These are phyloP conservation scores for Ericerus pela DNA, from an alignment of 1,140 invertebrate species.

Conservation along the genomic window DNA sequence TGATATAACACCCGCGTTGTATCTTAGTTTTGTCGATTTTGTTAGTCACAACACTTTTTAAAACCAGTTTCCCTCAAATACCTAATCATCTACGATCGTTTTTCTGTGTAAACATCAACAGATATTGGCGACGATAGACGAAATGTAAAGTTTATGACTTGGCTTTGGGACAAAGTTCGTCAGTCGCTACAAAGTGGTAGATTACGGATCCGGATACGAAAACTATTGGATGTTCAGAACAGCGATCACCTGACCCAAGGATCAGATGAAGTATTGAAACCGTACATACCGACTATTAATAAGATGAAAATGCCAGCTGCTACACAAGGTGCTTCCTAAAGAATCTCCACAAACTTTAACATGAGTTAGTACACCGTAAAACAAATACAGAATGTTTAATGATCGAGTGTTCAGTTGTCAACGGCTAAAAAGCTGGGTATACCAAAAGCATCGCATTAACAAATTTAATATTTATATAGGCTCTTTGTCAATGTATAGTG, in stretches of 20 bases:
- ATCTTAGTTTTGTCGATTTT: too few species aligned
- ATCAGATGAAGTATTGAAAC: not conserved
- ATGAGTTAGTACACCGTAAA: conserved; percentile 1
- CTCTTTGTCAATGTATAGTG: too few species aligned
- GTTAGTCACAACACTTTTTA: too few species aligned
- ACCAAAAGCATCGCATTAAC: too few species aligned
- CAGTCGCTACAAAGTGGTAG: conserved; percentile 13
- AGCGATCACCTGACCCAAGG: not conserved
- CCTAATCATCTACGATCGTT: too few species aligned
- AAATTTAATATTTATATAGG: too few species aligned
- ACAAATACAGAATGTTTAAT: not conserved
- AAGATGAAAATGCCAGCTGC: not conserved
- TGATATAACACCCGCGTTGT: too few species aligned
- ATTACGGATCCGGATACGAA: not conserved
- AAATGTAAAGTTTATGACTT: conserved; percentile 14
- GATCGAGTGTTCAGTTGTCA: not conserved
- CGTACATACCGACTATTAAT: not conserved
- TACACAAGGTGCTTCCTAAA: not conserved
- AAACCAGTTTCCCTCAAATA: too few species aligned
- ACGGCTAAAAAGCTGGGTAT: not conserved
- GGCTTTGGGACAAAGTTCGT: conserved; percentile 18
- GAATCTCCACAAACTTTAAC: not conserved
- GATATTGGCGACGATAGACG: too few species aligned
- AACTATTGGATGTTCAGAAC: conserved; percentile 3
- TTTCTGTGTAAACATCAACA: too few species aligned